Conservation (phyloP, 2,888 invertebrate genomes). For the Leucania comma region DNA sequence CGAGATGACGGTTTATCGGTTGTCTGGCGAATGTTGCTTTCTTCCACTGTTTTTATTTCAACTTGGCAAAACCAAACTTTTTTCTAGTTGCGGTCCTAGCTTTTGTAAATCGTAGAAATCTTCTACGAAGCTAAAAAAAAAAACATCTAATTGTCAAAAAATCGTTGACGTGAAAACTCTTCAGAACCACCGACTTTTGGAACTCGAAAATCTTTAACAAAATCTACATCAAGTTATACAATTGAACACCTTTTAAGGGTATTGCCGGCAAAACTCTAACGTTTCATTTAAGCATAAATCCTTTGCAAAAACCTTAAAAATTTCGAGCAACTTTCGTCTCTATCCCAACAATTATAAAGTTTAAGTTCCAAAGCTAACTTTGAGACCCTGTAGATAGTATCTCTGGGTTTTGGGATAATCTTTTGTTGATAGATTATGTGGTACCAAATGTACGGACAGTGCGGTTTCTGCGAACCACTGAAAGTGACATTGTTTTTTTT, state of each 20-base stretch:
- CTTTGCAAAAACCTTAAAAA: constrained; percentile 52
- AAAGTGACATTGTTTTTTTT: constrained; percentile 77
- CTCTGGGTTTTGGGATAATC: constrained; percentile 82
- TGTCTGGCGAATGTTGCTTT: background rate
- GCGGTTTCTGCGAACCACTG: constrained; percentile 78
- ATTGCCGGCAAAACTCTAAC: constrained; percentile 76
- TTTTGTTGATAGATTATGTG: constrained; percentile 87
- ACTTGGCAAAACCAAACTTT: constrained; percentile 17
- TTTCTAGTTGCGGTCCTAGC: background rate
- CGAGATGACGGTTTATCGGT: background rate
- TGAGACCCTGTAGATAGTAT: constrained; percentile 53
- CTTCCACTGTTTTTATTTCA: constrained; percentile 6
- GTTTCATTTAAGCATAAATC: constrained; percentile 78
- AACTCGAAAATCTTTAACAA: constrained; percentile 64
- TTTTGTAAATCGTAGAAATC: constrained; percentile 10
- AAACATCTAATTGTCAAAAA: constrained; percentile 64
- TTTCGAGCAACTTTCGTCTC: constrained; percentile 44
- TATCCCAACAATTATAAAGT: constrained; percentile 42
- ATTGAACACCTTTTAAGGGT: constrained; percentile 86
- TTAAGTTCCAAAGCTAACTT: constrained; percentile 58
- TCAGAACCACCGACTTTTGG: constrained; percentile 72
- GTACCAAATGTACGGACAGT: constrained; percentile 65
- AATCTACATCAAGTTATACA: constrained; percentile 79
- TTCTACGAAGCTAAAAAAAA: constrained; percentile 41
- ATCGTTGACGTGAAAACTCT: constrained; percentile 81